A percentile compares a stretch with the other conserved stretches of the same genome.
Conservation (phyloP, 2,797 vertebrate species). For the Acrocephalus scirpaceus region DNA sequence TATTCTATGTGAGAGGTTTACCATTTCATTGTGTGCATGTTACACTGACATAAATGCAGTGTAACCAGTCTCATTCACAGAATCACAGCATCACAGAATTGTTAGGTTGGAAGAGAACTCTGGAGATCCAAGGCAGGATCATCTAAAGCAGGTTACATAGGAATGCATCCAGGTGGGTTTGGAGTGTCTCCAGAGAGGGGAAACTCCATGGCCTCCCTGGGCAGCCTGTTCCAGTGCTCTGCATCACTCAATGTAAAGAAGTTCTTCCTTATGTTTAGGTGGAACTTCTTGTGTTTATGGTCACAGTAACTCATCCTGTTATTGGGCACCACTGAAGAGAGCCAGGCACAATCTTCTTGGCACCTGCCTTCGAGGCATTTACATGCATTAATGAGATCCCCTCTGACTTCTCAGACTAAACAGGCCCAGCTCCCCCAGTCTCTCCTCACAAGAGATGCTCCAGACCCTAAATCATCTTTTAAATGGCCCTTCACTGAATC, state of each 20-base stretch:
- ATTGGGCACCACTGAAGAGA: too few species aligned
- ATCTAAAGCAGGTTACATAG: not conserved
- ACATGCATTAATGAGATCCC: not conserved
- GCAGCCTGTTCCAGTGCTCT: not conserved
- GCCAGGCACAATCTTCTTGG: fast-evolving
- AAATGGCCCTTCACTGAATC: not conserved
- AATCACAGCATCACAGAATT: not conserved
- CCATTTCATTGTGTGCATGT: not conserved
- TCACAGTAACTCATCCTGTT: fast-evolving
- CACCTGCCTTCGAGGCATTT: not conserved
- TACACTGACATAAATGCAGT: not conserved
- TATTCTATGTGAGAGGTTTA: not conserved
- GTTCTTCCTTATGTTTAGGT: not conserved
- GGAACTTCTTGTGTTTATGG: not conserved
- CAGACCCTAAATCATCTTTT: not conserved
- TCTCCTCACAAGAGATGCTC: not conserved
- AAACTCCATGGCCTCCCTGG: not conserved
- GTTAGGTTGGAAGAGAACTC: not conserved
- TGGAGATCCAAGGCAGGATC: not conserved
- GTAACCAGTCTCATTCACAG: not conserved
- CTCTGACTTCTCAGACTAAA: not conserved
- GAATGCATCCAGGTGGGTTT: not conserved
- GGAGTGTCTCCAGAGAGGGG: not conserved
- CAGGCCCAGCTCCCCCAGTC: not conserved
- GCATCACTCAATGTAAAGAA: not conserved